phyloP scores from a whole-genome alignment of 2,797 vertebrate genomes.

The Cossypha dichroa region DNA sequence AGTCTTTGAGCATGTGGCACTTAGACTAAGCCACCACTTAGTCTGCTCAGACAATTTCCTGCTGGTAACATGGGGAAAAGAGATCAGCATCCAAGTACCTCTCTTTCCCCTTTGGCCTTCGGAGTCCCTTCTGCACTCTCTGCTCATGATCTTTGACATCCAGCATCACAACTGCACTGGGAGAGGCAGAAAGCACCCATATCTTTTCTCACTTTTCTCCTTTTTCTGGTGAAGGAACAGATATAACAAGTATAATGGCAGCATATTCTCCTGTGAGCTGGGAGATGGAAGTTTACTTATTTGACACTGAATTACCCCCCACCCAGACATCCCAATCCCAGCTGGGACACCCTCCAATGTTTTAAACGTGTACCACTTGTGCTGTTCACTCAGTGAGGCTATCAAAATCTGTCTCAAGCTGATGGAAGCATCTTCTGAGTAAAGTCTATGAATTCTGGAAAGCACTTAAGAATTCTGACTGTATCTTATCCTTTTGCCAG shows the following conservation, averaged over 20 bases:
- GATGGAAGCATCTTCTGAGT: not conserved
- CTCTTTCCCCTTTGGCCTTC: not conserved
- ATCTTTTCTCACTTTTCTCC: not conserved
- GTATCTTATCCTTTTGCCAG: not conserved
- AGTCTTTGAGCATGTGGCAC: not conserved
- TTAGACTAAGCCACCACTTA: not conserved
- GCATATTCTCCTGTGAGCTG: not conserved
- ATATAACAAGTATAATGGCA: rapidly evolving
- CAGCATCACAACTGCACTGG: not conserved
- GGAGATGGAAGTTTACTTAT: not conserved
- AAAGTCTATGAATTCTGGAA: not conserved
- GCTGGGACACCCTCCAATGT: not conserved
- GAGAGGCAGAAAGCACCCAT: not conserved
- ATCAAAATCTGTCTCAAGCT: not conserved
- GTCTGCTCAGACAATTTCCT: not conserved
- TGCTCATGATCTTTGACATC: not conserved
- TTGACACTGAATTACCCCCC: not conserved
- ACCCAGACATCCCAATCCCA: not conserved
- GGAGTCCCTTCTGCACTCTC: not conserved
- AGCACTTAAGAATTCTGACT: not conserved
- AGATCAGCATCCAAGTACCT: not conserved
- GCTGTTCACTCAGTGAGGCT: not conserved
- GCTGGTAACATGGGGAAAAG: rapidly evolving
- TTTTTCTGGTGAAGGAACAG: not conserved
- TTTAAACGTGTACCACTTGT: not conserved